phyloP scores from a whole-genome alignment of 2,797 vertebrate genomes.

The Paramormyrops hopkinsi region DNA sequence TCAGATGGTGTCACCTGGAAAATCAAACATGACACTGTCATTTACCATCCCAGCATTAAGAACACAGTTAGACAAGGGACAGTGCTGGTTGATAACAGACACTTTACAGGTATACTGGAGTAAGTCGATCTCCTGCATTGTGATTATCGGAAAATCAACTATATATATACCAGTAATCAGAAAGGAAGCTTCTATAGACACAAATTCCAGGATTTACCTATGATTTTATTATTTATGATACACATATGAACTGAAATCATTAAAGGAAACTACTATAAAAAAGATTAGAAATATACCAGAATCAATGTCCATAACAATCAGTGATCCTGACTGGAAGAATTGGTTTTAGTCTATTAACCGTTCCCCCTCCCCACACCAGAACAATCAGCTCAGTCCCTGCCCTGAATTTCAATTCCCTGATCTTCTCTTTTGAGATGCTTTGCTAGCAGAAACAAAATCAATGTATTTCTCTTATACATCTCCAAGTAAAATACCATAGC shows the following conservation, averaged over 20 bases:
- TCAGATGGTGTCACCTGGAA: conserved; percentile 79
- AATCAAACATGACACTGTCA: background rate
- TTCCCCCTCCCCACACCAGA: conserved; percentile 50
- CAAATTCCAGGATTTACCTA: conserved; percentile 18
- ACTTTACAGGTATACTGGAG: background rate
- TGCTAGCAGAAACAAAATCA: background rate
- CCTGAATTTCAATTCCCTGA: conserved; percentile 75
- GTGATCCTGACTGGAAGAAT: conserved; percentile 63
- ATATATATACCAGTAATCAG: background rate
- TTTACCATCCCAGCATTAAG: background rate
- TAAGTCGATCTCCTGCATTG: background rate
- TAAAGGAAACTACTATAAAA: conserved; percentile 1
- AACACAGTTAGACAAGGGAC: background rate
- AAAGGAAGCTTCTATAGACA: background rate
- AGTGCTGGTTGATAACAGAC: background rate
- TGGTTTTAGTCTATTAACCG: conserved; percentile 77
- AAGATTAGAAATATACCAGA: conserved; percentile 11
- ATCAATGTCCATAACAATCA: conserved; percentile 68
- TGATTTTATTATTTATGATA: conserved; percentile 6
- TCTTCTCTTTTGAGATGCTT: conserved; percentile 30
- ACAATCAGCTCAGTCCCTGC: conserved; percentile 68
- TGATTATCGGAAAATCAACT: background rate
- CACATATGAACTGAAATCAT: background rate
- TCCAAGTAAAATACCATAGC: background rate
- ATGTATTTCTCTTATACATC: background rate